Conservation (phyloP, 2,797 vertebrate species). For the Chelon auratus region DNA sequence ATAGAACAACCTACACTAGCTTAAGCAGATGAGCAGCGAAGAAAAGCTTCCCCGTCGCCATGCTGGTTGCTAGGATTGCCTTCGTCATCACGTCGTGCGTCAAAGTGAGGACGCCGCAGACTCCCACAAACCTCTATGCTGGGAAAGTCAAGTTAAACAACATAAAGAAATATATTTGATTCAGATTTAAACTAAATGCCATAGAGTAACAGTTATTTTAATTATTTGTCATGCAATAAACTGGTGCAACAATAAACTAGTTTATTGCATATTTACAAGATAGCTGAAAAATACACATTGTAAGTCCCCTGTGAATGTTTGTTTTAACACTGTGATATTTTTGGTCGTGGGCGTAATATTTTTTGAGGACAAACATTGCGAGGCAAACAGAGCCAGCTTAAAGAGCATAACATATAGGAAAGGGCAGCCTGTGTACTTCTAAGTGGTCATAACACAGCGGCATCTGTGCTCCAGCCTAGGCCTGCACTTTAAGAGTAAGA, state of each 20-base stretch:
- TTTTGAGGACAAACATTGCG: neutral
- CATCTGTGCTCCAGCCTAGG: too few relatives aligned
- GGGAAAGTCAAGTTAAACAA: neutral
- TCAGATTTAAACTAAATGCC: neutral
- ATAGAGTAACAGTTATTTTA: neutral
- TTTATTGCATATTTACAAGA: too few relatives aligned
- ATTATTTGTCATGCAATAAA: neutral
- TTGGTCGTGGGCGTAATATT: neutral
- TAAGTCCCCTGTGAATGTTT: neutral
- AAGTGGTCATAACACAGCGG: too few relatives aligned
- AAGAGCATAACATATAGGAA: too few relatives aligned
- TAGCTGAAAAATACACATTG: too few relatives aligned
- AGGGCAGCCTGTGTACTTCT: too few relatives aligned
- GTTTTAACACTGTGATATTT: neutral
- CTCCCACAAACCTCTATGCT: neutral
- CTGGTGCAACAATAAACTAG: too few relatives aligned
- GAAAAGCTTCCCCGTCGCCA: slow-evolving; percentile 82
- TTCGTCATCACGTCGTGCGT: slow-evolving; percentile 69
- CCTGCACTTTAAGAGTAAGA: neutral
- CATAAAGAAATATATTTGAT: neutral
- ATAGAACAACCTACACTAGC: slow-evolving; percentile 23
- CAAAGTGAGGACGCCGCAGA: neutral
- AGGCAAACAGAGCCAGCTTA: too few relatives aligned
- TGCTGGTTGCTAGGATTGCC: slow-evolving; percentile 83
- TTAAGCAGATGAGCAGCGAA: slow-evolving; percentile 31